A percentile compares a stretch with the other conserved stretches of the same genome.
These are phyloP conservation scores for Stichopus chloronotus DNA, from an alignment of 35 echinoderm and acorn worm species.

Conservation along the genomic window DNA sequence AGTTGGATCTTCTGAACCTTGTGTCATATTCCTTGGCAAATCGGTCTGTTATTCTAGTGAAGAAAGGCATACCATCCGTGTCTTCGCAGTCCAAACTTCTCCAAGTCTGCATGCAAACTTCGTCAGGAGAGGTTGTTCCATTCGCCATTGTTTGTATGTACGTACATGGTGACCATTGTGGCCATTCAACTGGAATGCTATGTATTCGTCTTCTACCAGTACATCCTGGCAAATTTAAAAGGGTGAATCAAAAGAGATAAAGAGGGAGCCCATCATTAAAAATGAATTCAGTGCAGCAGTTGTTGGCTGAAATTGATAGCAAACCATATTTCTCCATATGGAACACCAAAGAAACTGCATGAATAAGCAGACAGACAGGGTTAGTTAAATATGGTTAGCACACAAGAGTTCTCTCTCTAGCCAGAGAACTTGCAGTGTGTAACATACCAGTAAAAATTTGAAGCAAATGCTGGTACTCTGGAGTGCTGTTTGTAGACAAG, in stretches of 20 bases:
- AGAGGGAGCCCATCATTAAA: not conserved
- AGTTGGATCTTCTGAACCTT: no score
- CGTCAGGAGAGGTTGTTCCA: no score
- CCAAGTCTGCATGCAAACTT: no score
- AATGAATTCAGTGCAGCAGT: not conserved
- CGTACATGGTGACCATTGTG: no score
- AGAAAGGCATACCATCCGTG: no score
- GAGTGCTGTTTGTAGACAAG: slow-evolving; percentile 10
- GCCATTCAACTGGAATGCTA: no score
- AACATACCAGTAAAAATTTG: not conserved
- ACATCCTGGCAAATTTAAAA: not conserved
- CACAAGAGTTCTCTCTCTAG: slow-evolving; percentile 11
- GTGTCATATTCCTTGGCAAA: no score
- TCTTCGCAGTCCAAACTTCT: no score
- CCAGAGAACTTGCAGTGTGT: not conserved
- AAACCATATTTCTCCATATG: not conserved
- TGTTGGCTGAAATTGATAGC: not conserved
- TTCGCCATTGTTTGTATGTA: no score
- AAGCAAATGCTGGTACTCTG: slow-evolving; percentile 2
- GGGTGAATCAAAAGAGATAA: not conserved
- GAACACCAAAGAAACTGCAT: not conserved
- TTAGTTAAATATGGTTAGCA: slow-evolving; percentile 30
- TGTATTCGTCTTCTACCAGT: not conserved
- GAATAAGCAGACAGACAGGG: slow-evolving; percentile 3
- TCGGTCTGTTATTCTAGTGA: no score